Conservation (phyloP, 2,888 invertebrate species). For the Trissolcus japonicus region DNA sequence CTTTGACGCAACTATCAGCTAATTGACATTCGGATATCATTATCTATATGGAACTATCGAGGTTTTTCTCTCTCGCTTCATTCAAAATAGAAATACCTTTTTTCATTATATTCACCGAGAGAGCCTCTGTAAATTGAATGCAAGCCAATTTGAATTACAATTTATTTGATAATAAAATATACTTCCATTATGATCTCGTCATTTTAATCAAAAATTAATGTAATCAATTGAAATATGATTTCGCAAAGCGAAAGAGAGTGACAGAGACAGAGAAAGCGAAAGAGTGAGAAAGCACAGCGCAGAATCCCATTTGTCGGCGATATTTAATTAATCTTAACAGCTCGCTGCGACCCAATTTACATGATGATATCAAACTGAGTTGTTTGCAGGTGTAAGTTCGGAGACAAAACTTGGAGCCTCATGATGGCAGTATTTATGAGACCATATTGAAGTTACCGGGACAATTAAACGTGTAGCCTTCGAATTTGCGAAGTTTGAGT, state of each 20-base stretch:
- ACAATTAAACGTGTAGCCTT: constrained; percentile 25
- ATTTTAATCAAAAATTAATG: too few species aligned
- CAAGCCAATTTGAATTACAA: too few species aligned
- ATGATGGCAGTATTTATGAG: constrained; percentile 23
- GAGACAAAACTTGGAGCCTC: constrained; percentile 15
- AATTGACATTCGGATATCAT: constrained; percentile 1
- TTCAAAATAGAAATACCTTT: too few species aligned
- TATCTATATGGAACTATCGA: too few species aligned
- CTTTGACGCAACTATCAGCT: constrained; percentile 3
- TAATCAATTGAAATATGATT: too few species aligned
- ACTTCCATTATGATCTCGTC: too few species aligned
- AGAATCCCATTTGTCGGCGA: not conserved
- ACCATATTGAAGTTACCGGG: constrained; percentile 15
- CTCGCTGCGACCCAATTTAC: constrained; percentile 28
- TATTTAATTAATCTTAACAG: constrained; percentile 6
- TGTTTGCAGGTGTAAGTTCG: constrained; percentile 21
- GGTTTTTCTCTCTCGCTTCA: too few species aligned
- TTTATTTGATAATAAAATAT: too few species aligned
- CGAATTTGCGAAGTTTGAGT: constrained; percentile 8
- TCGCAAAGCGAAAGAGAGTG: too few species aligned
- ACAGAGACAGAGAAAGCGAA: not conserved
- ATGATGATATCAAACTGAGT: constrained; percentile 29
- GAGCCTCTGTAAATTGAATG: too few species aligned
- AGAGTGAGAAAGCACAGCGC: not conserved
- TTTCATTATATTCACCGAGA: too few species aligned